Evolutionary conservation across 1,140 invertebrate genomes (phyloP).

Genomic region (Euura lappo): DNA sequence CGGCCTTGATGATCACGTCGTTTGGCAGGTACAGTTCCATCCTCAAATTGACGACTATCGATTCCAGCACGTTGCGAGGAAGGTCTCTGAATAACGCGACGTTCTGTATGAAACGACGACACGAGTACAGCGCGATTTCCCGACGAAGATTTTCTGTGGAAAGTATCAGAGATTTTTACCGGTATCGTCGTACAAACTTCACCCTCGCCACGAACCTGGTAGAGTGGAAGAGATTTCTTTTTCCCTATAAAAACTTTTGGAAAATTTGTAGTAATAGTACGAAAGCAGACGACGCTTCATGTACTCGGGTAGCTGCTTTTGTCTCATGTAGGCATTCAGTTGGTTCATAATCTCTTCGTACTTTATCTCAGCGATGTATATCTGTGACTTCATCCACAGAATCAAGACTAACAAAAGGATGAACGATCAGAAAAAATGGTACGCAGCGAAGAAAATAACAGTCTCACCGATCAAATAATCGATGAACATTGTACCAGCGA

Average conservation of each 20-base stretch:
- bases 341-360: conserved; percentile 52
- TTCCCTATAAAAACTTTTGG: conserved; percentile 49
- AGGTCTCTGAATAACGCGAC: conserved; percentile 47
- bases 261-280: conserved; percentile 50
- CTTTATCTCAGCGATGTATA: conserved; percentile 41
- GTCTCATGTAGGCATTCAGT: conserved; percentile 46
- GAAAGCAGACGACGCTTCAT: conserved; percentile 48
- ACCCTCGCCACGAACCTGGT: conserved; percentile 37
- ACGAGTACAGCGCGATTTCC: conserved; percentile 49
- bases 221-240: conserved; percentile 44
- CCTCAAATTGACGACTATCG: conserved; percentile 44
- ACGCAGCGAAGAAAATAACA: background rate
- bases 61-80: conserved; percentile 37
- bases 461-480: conserved; percentile 49
- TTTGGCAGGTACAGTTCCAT: conserved; percentile 52
- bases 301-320: conserved; percentile 49
- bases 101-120: conserved; percentile 48
- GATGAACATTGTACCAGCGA: conserved; percentile 47
- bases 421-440: conserved; percentile 12
- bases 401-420: conserved; percentile 37
- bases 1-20: conserved; percentile 61
- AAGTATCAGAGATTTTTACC: too few species aligned
- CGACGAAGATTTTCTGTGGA: conserved; percentile 40
- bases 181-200: too few species aligned
- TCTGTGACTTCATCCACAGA: conserved; percentile 40